Evolutionary conservation across 2,113 vertebrate species (phyloP), one percentile per base, ranked within the genome.

Genomic region (Ceuthmochares aereus): DNA sequence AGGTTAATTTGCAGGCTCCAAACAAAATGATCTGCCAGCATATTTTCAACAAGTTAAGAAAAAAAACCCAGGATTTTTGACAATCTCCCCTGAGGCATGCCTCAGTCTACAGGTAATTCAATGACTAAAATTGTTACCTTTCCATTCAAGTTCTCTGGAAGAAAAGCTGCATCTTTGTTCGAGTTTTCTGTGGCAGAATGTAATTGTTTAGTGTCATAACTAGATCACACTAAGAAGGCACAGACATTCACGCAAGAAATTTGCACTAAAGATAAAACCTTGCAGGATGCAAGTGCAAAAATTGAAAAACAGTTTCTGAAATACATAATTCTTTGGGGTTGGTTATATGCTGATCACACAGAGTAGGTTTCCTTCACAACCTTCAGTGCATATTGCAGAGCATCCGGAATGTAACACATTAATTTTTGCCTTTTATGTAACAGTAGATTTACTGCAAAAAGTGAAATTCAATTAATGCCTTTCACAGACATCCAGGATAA

Each of bases 401-500:
- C 49, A 80, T 54, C 62, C 49, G 82, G 54, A 88, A 93, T 36
- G 36, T 60, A 93, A 84, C 43, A 73, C 17, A 66, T 94, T 90
- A 91, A 76, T 94, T 89, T 89, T 54, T 62, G 75, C 69, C 90
- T 90, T 94, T 93, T 69, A 94, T 62, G 75, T 83, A 76, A 74
- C 84, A 93, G 79, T 76, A 36, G 45, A 68, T 95, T 97, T 92
- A 83, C 36, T 62, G 85, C 36, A 88, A 93, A 93, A 94, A 93
- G 37, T 66, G 43, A 92, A 94, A 96, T 82, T 88, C 58, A 93
- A 90, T 92, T 90, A 96, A 95, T 86, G 40, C 32, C 45, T 93
- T 81, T 89, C 85, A 82, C 67, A 82, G 89, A 63, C 36, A 94
- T 52, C 47, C 70, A 84, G 91, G 42, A 66, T 84, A 94, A 84